These are phyloP conservation scores for Sebastes diploproa DNA, from an alignment of 2,797 vertebrate genomes.

Conservation along the genomic window DNA sequence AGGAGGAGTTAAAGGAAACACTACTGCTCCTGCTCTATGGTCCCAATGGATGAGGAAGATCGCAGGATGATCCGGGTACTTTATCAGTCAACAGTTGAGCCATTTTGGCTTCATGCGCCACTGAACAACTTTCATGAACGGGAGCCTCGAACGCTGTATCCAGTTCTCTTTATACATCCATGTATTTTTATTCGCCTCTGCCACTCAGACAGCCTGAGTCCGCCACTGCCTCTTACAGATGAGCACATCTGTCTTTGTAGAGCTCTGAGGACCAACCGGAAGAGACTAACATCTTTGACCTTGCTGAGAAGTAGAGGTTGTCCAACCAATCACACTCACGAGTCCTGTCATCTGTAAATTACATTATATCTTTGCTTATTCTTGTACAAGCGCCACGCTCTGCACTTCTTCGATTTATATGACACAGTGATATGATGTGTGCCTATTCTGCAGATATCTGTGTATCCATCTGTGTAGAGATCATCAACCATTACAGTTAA, in stretches of 20 bases:
- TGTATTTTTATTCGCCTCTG: too few species aligned
- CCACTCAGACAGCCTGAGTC: too few species aligned
- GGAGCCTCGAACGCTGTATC: too few species aligned
- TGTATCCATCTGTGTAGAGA: background rate
- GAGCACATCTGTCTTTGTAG: background rate
- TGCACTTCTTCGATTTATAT: background rate
- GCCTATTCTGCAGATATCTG: background rate
- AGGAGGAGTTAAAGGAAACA: too few species aligned
- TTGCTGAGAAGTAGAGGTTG: constrained; percentile 1
- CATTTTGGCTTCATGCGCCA: too few species aligned
- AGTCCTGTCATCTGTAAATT: background rate
- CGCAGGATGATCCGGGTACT: too few species aligned
- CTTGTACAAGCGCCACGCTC: background rate
- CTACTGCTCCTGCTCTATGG: too few species aligned
- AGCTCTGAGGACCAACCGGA: background rate
- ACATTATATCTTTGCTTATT: background rate
- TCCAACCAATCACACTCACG: background rate
- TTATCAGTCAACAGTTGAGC: too few species aligned
- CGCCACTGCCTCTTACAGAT: background rate
- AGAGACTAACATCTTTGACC: background rate
- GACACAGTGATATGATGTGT: background rate
- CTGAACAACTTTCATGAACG: too few species aligned
- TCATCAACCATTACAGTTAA: background rate
- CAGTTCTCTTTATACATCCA: too few species aligned
- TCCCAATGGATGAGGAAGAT: too few species aligned